These are phyloP conservation scores for Empidonax alnorum DNA, from an alignment of 2,113 vertebrate species.

Conservation along the genomic window DNA sequence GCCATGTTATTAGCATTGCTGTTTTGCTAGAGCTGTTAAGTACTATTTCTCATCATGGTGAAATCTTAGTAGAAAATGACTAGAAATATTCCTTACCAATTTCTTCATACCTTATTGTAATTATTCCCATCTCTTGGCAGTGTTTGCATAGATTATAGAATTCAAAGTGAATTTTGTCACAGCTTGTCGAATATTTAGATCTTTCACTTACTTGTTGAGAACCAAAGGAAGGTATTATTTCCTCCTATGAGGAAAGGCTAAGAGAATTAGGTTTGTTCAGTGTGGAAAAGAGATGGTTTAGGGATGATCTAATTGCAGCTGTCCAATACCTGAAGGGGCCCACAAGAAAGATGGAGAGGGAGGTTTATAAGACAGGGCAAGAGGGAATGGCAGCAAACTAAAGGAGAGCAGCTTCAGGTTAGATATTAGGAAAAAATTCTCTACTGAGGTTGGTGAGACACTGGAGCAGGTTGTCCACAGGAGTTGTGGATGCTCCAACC, in stretches of 20 bases:
- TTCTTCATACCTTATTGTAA: neutral
- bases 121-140: neutral
- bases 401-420: neutral
- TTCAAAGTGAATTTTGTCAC: neutral
- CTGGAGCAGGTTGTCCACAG: too few relatives aligned
- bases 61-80: neutral
- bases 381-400: neutral
- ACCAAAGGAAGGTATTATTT: neutral
- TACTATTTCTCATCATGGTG: neutral
- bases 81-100: neutral
- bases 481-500: neutral
- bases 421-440: neutral
- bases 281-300: neutral
- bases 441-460: neutral
- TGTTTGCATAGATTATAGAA: neutral
- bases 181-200: neutral
- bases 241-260: neutral
- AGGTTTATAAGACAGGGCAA: neutral
- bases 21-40: neutral
- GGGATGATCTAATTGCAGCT: neutral
- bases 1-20: neutral
- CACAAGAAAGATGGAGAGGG: neutral
- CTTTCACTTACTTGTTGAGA: neutral
- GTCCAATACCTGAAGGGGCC: neutral
- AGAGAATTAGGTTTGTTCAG: neutral